Base-by-base conservation (phyloP, 1,140 invertebrate species). In the Tetramorium alpestre region DNA sequence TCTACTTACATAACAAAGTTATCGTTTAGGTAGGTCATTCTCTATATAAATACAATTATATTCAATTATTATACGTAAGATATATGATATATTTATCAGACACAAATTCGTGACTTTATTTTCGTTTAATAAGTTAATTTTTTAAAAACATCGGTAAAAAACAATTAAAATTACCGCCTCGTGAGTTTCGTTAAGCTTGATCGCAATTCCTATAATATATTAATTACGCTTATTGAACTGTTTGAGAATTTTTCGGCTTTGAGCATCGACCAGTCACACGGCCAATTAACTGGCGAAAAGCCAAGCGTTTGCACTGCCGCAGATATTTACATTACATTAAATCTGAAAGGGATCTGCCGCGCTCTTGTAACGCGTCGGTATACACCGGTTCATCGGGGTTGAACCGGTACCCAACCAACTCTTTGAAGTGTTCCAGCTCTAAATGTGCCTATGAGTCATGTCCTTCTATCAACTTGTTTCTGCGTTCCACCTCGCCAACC, bases 321-420 rank as follows among this genome's bases (percentile, higher is more conserved):
- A 67, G 82, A 81, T 93, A 92, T 94, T 94, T 94, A 91, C 93
- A 90, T 94, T 93, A 85, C 92, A 94, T 94, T 94, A 93, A 93
- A 93, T 91, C 87, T 85, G 84, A 93, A 93, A 92, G 90, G 92
- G 86, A 78, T 87, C 84, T 80, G 4, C 58, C 65, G 82, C 64
- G 64, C 77, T 81, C 87, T 88, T 90, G 82, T 77, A 90, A 91
- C 60, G 72, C 62, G 44, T 58, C 75, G 25, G 56, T 89, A 73
- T 84, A 88, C 58, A 76, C 49, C 67, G 87, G 86, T 85, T 91
- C 88, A 85, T 80, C 84, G 87, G 38, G 81, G 75, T 80, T 33
- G 90, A 78, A 67, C 65, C 28, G 81, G 28, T 78, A 62, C 44
- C 69, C 72, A 65, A 72, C 85, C 47, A 58, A 75, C 82, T 81